Evolutionary conservation across 2,888 invertebrate genomes (phyloP).

Genomic region (Rhodophaea formosa): DNA sequence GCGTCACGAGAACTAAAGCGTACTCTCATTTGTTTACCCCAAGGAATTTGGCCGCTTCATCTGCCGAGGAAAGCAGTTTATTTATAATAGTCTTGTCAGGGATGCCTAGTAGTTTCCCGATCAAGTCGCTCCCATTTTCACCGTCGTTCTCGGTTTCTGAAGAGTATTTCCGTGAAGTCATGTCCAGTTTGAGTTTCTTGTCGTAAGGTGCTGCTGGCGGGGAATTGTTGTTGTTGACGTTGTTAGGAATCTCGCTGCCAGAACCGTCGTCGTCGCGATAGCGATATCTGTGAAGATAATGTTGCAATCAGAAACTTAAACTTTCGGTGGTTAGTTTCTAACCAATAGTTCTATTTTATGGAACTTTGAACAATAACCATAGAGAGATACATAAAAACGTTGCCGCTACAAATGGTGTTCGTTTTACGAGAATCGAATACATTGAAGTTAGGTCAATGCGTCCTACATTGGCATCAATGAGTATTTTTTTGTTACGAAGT

Average conservation of each 20-base stretch:
- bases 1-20: constrained; percentile 77
- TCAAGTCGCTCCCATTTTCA: constrained; percentile 86
- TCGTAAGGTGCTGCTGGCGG: constrained; percentile 79
- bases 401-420: too few species aligned
- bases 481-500: too few species aligned
- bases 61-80: constrained; percentile 88
- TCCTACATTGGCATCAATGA: too few species aligned
- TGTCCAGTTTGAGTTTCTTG: constrained; percentile 75
- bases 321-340: too few species aligned
- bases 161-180: constrained; percentile 74
- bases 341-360: too few species aligned
- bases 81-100: constrained; percentile 92
- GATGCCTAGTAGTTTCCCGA: constrained; percentile 94
- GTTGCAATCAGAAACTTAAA: too few species aligned
- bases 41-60: constrained; percentile 93
- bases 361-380: too few species aligned
- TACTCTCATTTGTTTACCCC: constrained; percentile 88
- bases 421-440: too few species aligned
- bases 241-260: constrained; percentile 71
- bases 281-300: constrained; percentile 50
- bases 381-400: too few species aligned
- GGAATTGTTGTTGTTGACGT: constrained; percentile 79
- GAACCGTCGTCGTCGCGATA: constrained; percentile 73
- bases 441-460: too few species aligned
- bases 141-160: constrained; percentile 75